Evolutionary conservation across 2,888 invertebrate species (phyloP), one percentile per base, ranked within the genome.

Genomic region (Sesia apiformis): DNA sequence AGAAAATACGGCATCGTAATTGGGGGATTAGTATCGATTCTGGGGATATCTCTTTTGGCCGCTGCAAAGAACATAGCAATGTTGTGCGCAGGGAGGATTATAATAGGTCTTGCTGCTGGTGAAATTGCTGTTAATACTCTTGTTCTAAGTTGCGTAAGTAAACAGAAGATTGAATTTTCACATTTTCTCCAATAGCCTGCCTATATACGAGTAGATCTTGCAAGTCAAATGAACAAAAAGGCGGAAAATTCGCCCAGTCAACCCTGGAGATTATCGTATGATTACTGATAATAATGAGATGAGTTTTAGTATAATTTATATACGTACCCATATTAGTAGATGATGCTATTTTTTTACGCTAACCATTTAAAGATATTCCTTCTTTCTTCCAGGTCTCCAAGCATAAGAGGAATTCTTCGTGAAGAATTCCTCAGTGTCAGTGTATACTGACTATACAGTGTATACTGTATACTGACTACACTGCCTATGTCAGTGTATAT

Each of bases 311-410:
- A 23, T 1, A 23, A 23, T 23, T 23, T 23, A 23, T 23, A 23
- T 23, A n/a, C n/a, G n/a, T n/a, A 23, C 23, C 23, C 23, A 23
- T 23, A 23, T 23, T 23, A 23, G 23, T 23, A 23, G 23, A 23
- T 23, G 23, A 23, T 23, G 2, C 23, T 23, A 1, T 23, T 2
- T 23, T 23, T 23, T n/a, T n/a, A n/a, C n/a, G n/a, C n/a, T n/a
- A n/a, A n/a, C n/a, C n/a, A n/a, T n/a, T n/a, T n/a, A n/a, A n/a
- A n/a, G n/a, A 43, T n/a, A n/a, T 7, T 43, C 4, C 8, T 46
- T 46, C 66, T 64, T 4, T 46, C 6, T 46, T 46, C 4, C 46
- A 46, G 46, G 8, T 46, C 46, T 8, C n/a, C 46, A 4, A 46
- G 8, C 6, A 46, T 46, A 7, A 5, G 6, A 46, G 46, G 46